Evolutionary conservation across 1,140 invertebrate genomes (phyloP), one percentile per base, ranked within the genome.

Genomic region (Cherax destructor): DNA sequence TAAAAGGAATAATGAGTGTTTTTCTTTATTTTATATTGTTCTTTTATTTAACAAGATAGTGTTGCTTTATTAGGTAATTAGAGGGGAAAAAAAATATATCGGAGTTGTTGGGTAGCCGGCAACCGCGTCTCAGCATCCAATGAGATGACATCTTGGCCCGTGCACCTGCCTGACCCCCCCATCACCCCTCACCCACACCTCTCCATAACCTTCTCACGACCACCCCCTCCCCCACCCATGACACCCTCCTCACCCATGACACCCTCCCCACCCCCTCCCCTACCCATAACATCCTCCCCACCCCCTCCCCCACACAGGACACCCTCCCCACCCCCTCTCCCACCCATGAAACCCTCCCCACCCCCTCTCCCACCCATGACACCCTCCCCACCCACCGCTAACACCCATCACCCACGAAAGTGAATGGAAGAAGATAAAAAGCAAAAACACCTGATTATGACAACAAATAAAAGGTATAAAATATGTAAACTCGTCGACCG

Each of bases 91-190:
- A 5, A 18, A 3, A 59, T 59, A 59, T 59, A 59, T 10, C 9
- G 61, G 30, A 2, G 24, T 24, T 74, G 11, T 24, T 30, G 0
- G n/a, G n/a, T 74, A 13, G 69, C n/a, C 2, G 69, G 69, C 69
- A 74, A 74, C 69, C 4, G 69, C 18, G 6, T 24, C 13, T 74
- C 24, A 74, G 69, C 69, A 74, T 74, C 69, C 69, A 74, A 74
- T 74, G 69, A 74, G 69, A 74, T 74, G 69, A 9, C 69, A 74
- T 74, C 69, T 74, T 74, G 11, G 69, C 69, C 69, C 69, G 69
- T 74, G 69, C 69, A 74, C 69, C 69, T 74, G 69, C 69, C n/a
- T 13, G 5, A 9, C 24, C n/a, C 69, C 69, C 69, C 21, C n/a
- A 10, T 13, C 69, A 9, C n/a, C 69, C 6, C 3, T 0, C 69